A percentile compares a stretch with the other conserved stretches of the same genome.
phyloP scores from a whole-genome alignment of 2,113 vertebrate genomes.

The Toxotes jaculatrix region DNA sequence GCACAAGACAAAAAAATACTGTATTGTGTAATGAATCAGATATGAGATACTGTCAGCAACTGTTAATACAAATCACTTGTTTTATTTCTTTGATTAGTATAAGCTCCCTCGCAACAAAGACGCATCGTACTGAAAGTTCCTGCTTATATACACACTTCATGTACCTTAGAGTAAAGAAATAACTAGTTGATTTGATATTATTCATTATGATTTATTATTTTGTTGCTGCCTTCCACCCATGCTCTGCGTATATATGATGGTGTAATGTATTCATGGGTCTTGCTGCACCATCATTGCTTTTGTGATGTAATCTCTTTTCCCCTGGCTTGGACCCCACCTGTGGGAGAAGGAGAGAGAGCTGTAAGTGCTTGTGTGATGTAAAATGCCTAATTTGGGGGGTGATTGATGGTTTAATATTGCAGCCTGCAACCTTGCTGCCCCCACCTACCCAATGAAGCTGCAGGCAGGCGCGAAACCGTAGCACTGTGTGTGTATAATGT shows the following conservation, averaged over 20 bases:
- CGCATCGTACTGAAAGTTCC: conserved; percentile 13
- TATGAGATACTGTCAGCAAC: conserved; percentile 35
- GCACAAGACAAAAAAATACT: conserved; percentile 9
- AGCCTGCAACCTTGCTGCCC: conserved; percentile 87
- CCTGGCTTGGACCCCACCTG: conserved; percentile 81
- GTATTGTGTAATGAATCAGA: conserved; percentile 40
- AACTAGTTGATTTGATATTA: conserved; percentile 70
- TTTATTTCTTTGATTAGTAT: conserved; percentile 51
- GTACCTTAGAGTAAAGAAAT: conserved; percentile 55
- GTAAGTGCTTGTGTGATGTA: conserved; percentile 85
- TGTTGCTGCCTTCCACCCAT: conserved; percentile 30
- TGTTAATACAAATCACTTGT: conserved; percentile 45
- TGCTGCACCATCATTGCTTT: conserved; percentile 76
- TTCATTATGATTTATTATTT: conserved; percentile 78
- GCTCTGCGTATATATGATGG: conserved; percentile 58
- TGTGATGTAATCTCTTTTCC: conserved; percentile 83
- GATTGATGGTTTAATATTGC: conserved; percentile 91
- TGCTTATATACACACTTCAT: conserved; percentile 36
- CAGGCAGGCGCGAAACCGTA: conserved; percentile 81
- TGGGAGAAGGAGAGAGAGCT: conserved; percentile 78
- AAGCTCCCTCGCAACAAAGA: conserved; percentile 26
- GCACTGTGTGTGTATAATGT: conserved; percentile 83
- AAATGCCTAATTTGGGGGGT: conserved; percentile 88
- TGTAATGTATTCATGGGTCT: conserved; percentile 76
- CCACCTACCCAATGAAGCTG: conserved; percentile 87